phyloP scores from a whole-genome alignment of 2,113 vertebrate genomes.

The Amphiprion percula region DNA sequence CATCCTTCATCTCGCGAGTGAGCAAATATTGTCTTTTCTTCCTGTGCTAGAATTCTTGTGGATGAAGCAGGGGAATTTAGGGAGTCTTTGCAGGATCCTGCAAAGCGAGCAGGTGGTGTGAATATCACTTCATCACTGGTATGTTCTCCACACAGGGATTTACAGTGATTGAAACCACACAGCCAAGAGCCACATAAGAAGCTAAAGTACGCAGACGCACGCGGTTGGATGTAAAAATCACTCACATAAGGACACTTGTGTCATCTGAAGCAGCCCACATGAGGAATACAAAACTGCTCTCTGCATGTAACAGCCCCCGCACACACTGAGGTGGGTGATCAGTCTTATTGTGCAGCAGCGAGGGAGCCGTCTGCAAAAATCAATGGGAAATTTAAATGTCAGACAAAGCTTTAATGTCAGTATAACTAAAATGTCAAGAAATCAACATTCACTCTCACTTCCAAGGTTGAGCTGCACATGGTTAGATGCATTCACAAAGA shows the following conservation, averaged over 20 bases:
- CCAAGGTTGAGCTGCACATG: neutral
- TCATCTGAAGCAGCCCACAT: neutral
- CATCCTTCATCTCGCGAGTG: conserved; percentile 1
- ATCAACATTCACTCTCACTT: conserved; percentile 3
- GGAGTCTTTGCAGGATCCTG: neutral
- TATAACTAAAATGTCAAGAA: conserved; percentile 59
- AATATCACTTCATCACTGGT: conserved; percentile 15
- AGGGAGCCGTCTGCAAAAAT: conserved; percentile 36
- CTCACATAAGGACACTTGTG: neutral
- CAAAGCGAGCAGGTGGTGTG: neutral
- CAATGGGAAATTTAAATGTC: conserved; percentile 63
- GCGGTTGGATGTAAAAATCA: neutral
- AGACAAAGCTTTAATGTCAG: conserved; percentile 53
- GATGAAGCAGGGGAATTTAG: conserved; percentile 2
- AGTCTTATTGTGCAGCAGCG: conserved; percentile 24
- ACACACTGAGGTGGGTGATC: conserved; percentile 19
- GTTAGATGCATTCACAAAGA: neutral
- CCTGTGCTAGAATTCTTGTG: neutral
- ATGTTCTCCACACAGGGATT: conserved; percentile 4
- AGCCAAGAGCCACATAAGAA: neutral
- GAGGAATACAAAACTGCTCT: neutral
- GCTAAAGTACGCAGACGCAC: neutral
- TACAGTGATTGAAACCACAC: conserved; percentile 1
- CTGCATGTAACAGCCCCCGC: neutral
- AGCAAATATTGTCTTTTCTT: conserved; percentile 31